phyloP scores from a whole-genome alignment of 2,797 vertebrate species.

The Gouania willdenowi region DNA sequence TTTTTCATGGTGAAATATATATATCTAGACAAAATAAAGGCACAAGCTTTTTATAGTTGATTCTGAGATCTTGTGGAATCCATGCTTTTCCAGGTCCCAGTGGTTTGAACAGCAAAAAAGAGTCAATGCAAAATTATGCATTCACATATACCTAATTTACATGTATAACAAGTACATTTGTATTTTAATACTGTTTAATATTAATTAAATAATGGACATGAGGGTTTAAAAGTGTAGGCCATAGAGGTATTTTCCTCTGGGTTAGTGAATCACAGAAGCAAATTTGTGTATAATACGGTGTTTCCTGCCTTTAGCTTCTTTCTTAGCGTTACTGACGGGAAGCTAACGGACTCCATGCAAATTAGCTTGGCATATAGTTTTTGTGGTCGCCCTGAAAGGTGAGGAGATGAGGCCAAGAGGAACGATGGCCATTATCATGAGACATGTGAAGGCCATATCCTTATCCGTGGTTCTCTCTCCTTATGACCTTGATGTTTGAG shows the following conservation, averaged over 20 bases:
- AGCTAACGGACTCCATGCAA: constrained; percentile 58
- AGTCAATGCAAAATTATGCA: too few relatives aligned
- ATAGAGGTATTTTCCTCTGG: neutral
- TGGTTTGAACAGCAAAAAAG: too few relatives aligned
- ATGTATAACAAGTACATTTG: too few relatives aligned
- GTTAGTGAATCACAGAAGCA: constrained; percentile 17
- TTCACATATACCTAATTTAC: too few relatives aligned
- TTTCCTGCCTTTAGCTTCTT: constrained; percentile 12
- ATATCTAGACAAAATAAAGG: too few relatives aligned
- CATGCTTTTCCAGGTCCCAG: too few relatives aligned
- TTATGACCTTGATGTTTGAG: constrained; percentile 12
- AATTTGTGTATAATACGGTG: constrained; percentile 26
- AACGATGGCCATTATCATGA: constrained; percentile 60
- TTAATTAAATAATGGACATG: neutral
- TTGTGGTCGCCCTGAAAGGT: constrained; percentile 42
- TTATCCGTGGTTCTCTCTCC: constrained; percentile 29
- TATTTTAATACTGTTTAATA: neutral
- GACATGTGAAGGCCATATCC: constrained; percentile 51
- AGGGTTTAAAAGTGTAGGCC: constrained; percentile 1
- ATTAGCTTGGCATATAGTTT: constrained; percentile 63
- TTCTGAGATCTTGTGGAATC: too few relatives aligned
- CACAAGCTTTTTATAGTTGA: too few relatives aligned
- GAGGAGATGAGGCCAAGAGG: constrained; percentile 55
- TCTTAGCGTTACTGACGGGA: constrained; percentile 44
- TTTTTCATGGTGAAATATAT: too few relatives aligned